Percentiles rank a stretch among this genome's conserved stretches.
phyloP scores from a whole-genome alignment of 2,888 invertebrate species.

The Pristionchus exspectatus region DNA sequence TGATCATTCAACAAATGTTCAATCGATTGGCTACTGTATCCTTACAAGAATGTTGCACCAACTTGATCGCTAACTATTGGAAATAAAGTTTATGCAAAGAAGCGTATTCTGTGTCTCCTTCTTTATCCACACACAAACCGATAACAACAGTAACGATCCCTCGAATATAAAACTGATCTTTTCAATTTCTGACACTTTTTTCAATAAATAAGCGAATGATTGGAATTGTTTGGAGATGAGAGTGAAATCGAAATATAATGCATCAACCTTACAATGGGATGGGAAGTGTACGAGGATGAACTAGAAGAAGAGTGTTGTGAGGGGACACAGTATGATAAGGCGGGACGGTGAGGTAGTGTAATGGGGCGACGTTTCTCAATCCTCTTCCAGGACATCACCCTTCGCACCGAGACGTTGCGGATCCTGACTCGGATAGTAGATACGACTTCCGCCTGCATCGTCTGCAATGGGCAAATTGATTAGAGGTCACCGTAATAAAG shows the following conservation, averaged over 20 bases:
- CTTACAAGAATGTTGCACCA: conserved; percentile 27
- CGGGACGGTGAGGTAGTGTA: not conserved
- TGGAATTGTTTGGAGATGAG: conserved; percentile 22
- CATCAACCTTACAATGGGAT: conserved; percentile 23
- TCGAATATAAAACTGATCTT: not conserved
- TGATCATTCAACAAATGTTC: not conserved
- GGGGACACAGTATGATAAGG: not conserved
- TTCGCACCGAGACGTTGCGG: conserved; percentile 84
- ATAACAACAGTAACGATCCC: conserved; percentile 30
- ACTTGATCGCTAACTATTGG: conserved; percentile 33
- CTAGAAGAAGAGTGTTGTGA: not conserved
- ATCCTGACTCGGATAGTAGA: conserved; percentile 98
- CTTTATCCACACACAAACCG: conserved; percentile 45
- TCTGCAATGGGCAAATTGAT: conserved; percentile 1
- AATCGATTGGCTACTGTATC: conserved; percentile 28
- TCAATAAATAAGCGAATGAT: not conserved
- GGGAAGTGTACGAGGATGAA: not conserved
- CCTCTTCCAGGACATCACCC: conserved; percentile 71
- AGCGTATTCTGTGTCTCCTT: not conserved
- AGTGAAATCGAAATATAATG: conserved; percentile 5
- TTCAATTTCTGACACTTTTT: conserved; percentile 19
- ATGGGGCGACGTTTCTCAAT: conserved; percentile 45
- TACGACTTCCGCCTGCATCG: conserved; percentile 78
- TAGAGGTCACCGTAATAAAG: not conserved
- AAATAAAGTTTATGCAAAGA: conserved; percentile 42